These are phyloP conservation scores for Drosophila pallidifrons DNA, from an alignment of 1,140 invertebrate genomes.

Conservation along the genomic window DNA sequence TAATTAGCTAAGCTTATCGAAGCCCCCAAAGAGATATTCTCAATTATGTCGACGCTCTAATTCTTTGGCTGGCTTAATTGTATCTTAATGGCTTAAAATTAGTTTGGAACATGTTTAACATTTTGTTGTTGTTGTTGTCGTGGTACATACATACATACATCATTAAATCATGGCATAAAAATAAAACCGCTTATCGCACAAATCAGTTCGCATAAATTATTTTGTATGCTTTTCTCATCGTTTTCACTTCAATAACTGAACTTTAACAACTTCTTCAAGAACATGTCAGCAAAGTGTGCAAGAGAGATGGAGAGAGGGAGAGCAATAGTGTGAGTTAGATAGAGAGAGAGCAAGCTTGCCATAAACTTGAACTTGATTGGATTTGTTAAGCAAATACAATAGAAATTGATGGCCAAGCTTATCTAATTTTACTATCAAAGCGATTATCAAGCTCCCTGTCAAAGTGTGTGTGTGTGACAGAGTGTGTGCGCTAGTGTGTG, in stretches of 20 bases:
- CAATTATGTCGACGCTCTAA: slow-evolving; percentile 7
- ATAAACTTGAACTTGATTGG: slow-evolving; percentile 81
- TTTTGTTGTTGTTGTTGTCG: slow-evolving; percentile 13
- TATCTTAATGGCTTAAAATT: slow-evolving; percentile 31
- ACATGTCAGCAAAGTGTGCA: slow-evolving; percentile 20
- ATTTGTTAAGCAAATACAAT: slow-evolving; percentile 74
- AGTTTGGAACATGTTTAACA: slow-evolving; percentile 57
- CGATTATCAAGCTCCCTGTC: slow-evolving; percentile 53
- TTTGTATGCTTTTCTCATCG: slow-evolving; percentile 70
- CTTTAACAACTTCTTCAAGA: slow-evolving; percentile 79
- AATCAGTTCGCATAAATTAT: slow-evolving; percentile 55
- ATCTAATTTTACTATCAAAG: slow-evolving; percentile 71
- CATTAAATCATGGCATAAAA: slow-evolving; percentile 75
- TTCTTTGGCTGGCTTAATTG: slow-evolving; percentile 10
- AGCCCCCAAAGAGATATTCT: not conserved
- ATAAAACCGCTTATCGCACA: slow-evolving; percentile 69
- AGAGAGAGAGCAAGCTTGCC: slow-evolving; percentile 24
- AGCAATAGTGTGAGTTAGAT: not conserved
- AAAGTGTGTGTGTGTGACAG: slow-evolving; percentile 17
- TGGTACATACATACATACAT: slow-evolving; percentile 54
- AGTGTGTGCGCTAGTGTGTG: slow-evolving; percentile 31
- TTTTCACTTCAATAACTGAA: slow-evolving; percentile 68
- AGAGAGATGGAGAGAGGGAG: not conserved
- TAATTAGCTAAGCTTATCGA: not conserved
- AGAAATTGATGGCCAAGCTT: slow-evolving; percentile 75